phyloP scores from a whole-genome alignment of 2,888 invertebrate species.

The Ichneumon xanthorius region DNA sequence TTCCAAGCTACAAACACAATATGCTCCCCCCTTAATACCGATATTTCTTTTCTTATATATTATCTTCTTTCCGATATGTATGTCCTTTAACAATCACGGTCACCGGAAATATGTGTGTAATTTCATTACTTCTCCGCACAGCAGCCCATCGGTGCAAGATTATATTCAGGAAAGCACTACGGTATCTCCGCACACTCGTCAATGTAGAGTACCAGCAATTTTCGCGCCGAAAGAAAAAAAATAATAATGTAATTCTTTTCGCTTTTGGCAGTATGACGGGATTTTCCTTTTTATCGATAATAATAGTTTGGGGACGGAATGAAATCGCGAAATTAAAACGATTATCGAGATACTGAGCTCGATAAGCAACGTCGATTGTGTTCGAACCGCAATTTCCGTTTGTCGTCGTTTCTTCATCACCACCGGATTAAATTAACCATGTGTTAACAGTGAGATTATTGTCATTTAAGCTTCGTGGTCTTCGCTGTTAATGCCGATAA shows the following conservation, averaged over 20 bases:
- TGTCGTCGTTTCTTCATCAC: background rate
- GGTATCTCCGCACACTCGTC: slow-evolving; percentile 4
- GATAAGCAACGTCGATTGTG: slow-evolving; percentile 8
- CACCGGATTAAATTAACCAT: slow-evolving; percentile 27
- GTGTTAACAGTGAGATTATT: slow-evolving; percentile 65
- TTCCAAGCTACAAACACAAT: background rate
- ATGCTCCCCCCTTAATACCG: background rate
- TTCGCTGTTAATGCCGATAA: slow-evolving; percentile 87
- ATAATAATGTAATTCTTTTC: slow-evolving; percentile 8
- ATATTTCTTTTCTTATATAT: slow-evolving; percentile 10
- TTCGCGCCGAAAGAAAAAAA: slow-evolving; percentile 17
- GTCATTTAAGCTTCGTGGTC: slow-evolving; percentile 86
- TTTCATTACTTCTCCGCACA: slow-evolving; percentile 25
- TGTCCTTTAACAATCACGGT: slow-evolving; percentile 38
- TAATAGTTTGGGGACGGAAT: slow-evolving; percentile 17
- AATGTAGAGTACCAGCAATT: slow-evolving; percentile 15
- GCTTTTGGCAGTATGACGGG: slow-evolving; percentile 54
- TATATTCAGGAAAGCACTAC: slow-evolving; percentile 21
- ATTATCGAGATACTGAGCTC: slow-evolving; percentile 9
- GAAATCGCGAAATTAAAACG: slow-evolving; percentile 28
- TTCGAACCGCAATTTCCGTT: slow-evolving; percentile 12
- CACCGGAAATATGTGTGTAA: slow-evolving; percentile 28
- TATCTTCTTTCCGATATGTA: slow-evolving; percentile 49
- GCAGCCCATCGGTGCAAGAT: slow-evolving; percentile 19
- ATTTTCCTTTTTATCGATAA: slow-evolving; percentile 35